Conservation (phyloP, 2,113 vertebrate genomes). For the Arenaria interpres region DNA sequence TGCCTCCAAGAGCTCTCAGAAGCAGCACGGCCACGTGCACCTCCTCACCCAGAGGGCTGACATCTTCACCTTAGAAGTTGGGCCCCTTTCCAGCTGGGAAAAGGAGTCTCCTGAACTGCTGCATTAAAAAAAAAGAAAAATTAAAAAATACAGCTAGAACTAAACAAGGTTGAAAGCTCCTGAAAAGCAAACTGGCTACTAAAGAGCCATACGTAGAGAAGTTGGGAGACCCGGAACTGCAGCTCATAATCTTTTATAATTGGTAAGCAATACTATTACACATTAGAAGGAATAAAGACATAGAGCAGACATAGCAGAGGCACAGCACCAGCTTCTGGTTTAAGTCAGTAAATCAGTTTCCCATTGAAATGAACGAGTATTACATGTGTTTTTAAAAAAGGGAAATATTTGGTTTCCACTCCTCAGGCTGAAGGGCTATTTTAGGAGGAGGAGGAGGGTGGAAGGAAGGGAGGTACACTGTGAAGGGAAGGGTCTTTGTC, state of each 20-base stretch:
- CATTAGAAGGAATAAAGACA: neutral
- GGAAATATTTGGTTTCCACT: neutral
- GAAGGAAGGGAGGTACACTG: conserved; percentile 58
- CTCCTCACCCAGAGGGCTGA: neutral
- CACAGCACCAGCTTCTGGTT: neutral
- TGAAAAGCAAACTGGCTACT: neutral
- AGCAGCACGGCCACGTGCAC: neutral
- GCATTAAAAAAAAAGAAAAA: neutral
- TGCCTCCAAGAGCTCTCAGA: neutral
- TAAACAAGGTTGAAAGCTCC: neutral
- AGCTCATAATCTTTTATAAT: neutral
- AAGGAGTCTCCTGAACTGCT: neutral
- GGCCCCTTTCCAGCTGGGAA: neutral
- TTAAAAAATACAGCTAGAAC: neutral
- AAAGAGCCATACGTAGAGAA: neutral
- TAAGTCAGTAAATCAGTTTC: neutral
- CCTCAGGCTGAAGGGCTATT: neutral
- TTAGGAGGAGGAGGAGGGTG: conserved; percentile 39
- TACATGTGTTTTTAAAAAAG: neutral
- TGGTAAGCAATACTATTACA: neutral
- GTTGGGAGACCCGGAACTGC: neutral
- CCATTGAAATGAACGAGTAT: neutral
- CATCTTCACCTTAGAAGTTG: neutral
- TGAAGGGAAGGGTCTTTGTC: conserved; percentile 54
- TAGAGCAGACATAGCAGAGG: neutral